Percentiles rank a stretch among this genome's conserved stretches.
Conservation (phyloP, 2,888 invertebrate genomes). For the Cyrtodaria siliqua region DNA sequence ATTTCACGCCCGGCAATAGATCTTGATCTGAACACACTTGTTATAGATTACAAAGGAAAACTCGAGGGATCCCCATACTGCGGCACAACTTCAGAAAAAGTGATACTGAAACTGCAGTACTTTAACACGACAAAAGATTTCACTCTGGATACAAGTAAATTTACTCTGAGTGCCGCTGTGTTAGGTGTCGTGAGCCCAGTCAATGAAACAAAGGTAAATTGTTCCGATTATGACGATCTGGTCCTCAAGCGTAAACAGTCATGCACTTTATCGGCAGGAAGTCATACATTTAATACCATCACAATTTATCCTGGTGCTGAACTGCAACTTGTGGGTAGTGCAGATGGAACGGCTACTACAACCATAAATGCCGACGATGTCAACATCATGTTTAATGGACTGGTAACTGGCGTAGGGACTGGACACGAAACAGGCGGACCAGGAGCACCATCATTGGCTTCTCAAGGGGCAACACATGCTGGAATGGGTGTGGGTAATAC, state of each 20-base stretch:
- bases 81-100: constrained; percentile 34
- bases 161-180: constrained; percentile 21
- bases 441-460: constrained; percentile 50
- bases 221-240: constrained; percentile 46
- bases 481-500: constrained; percentile 64
- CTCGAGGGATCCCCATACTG: constrained; percentile 58
- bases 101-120: constrained; percentile 30
- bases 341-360: constrained; percentile 55
- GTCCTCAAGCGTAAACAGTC: constrained; percentile 58
- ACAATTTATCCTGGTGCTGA: constrained; percentile 68
- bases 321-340: constrained; percentile 65
- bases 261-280: constrained; percentile 61
- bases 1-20: constrained; percentile 60
- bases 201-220: constrained; percentile 22
- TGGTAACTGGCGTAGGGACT: constrained; percentile 65
- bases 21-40: constrained; percentile 45
- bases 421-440: constrained; percentile 66
- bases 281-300: constrained; percentile 57
- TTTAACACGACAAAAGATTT: constrained; percentile 55
- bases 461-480: constrained; percentile 68
- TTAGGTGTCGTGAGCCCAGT: constrained; percentile 25
- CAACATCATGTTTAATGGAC: constrained; percentile 64
- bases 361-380: constrained; percentile 63
- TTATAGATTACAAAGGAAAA: constrained; percentile 60
- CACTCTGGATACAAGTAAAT: constrained; percentile 37